Evolutionary conservation across 2,797 vertebrate genomes (phyloP).

Genomic region (Helostoma temminkii): DNA sequence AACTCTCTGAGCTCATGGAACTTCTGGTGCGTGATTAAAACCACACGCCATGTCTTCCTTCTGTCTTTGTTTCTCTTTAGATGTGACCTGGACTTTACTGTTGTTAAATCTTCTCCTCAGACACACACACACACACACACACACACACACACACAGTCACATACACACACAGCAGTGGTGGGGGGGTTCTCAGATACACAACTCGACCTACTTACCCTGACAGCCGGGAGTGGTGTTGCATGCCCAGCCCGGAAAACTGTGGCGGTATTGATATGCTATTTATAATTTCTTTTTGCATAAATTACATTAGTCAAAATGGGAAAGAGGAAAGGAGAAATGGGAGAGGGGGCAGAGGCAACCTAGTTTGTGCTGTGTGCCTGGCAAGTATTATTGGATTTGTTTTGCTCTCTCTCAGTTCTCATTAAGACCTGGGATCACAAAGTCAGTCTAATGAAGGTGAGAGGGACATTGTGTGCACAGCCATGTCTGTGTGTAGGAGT

Average conservation of each 20-base stretch:
- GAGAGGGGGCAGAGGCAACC: conserved; percentile 68
- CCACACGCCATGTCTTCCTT: conserved; percentile 28
- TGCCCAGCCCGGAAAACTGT: conserved; percentile 71
- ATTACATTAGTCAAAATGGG: conserved; percentile 82
- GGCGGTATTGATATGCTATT: conserved; percentile 83
- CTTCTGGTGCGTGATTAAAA: conserved; percentile 57
- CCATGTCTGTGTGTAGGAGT: conserved; percentile 15
- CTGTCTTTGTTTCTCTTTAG: conserved; percentile 54
- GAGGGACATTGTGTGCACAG: conserved; percentile 20
- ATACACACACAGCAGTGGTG: conserved; percentile 20
- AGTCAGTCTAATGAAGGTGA: conserved; percentile 66
- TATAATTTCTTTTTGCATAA: conserved; percentile 84
- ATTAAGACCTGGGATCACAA: conserved; percentile 67
- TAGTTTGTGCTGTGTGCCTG: conserved; percentile 62
- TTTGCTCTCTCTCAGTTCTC: conserved; percentile 52
- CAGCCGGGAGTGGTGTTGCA: conserved; percentile 70
- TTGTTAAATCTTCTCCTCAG: conserved; percentile 54
- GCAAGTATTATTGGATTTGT: conserved; percentile 64
- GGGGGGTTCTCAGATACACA: conserved; percentile 51
- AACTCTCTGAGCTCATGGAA: conserved; percentile 55
- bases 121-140: conserved; percentile 40
- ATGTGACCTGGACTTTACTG: conserved; percentile 50
- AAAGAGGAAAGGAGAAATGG: conserved; percentile 50
- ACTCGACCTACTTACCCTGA: conserved; percentile 76
- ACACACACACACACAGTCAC: conserved; percentile 24